Conservation (phyloP, 2,113 vertebrate genomes). For the Connochaetes taurinus region DNA sequence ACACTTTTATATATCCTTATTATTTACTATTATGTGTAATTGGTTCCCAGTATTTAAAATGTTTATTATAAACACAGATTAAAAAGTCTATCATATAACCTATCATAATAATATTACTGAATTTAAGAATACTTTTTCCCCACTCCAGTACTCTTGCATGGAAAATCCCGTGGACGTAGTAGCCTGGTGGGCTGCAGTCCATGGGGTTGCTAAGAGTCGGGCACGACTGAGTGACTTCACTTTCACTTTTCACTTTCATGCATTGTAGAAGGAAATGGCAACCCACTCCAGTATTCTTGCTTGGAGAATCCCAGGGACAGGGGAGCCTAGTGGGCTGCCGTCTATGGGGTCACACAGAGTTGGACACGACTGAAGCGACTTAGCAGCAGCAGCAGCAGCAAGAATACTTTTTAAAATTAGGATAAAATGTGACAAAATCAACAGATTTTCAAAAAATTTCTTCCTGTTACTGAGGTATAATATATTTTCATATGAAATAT, state of each 20-base stretch:
- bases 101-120: neutral
- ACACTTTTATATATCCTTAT: neutral
- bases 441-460: neutral
- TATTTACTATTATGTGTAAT: neutral
- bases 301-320: too few species aligned
- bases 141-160: too few species aligned
- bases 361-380: too few species aligned
- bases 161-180: too few species aligned
- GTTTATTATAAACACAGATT: neutral
- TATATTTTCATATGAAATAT: neutral
- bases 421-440: neutral
- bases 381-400: neutral
- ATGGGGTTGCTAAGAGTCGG: too few species aligned
- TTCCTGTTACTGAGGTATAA: neutral
- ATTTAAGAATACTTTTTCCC: neutral
- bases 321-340: too few species aligned
- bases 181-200: too few species aligned
- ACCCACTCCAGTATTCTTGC: too few species aligned
- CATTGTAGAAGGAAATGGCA: too few species aligned
- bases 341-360: too few species aligned
- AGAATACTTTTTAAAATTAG: neutral
- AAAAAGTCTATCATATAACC: neutral
- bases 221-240: too few species aligned
- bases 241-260: too few species aligned
- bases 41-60: neutral